Evolutionary conservation across 2,113 vertebrate genomes (phyloP).

Genomic region (Danionella cerebrum): DNA sequence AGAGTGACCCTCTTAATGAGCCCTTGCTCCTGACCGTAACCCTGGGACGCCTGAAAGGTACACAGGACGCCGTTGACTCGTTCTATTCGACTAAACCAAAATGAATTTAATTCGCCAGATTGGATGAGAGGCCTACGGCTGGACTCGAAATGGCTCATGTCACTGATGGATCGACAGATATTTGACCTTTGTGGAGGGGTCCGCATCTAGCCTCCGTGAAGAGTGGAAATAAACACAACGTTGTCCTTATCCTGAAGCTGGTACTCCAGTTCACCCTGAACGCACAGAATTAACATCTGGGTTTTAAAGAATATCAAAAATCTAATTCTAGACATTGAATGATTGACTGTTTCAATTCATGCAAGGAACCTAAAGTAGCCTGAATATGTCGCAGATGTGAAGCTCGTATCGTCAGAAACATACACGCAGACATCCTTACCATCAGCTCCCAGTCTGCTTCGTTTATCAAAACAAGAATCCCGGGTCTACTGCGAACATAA

Average conservation of each 20-base stretch:
- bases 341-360: too few species aligned
- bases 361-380: too few species aligned
- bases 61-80: too few species aligned
- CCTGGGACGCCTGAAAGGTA: slow-evolving; percentile 12
- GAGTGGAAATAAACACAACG: slow-evolving; percentile 91
- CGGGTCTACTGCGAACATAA: slow-evolving; percentile 77
- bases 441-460: slow-evolving; percentile 97
- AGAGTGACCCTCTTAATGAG: slow-evolving; percentile 34
- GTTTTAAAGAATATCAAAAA: too few species aligned
- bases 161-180: background rate
- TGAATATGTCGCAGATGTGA: too few species aligned
- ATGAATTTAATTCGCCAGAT: background rate
- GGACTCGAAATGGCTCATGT: background rate
- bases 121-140: slow-evolving; percentile 1
- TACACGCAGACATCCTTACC: slow-evolving; percentile 69
- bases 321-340: too few species aligned
- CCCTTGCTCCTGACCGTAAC: slow-evolving; percentile 13
- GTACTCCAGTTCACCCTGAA: slow-evolving; percentile 88
- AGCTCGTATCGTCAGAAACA: too few species aligned
- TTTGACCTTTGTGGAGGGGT: background rate
- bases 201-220: slow-evolving; percentile 79
- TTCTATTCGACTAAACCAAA: too few species aligned
- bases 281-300: background rate
- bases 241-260: slow-evolving; percentile 87
- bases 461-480: slow-evolving; percentile 95